Base-by-base conservation (phyloP, 2,888 invertebrate species). In the Orthonevra nobilis region DNA sequence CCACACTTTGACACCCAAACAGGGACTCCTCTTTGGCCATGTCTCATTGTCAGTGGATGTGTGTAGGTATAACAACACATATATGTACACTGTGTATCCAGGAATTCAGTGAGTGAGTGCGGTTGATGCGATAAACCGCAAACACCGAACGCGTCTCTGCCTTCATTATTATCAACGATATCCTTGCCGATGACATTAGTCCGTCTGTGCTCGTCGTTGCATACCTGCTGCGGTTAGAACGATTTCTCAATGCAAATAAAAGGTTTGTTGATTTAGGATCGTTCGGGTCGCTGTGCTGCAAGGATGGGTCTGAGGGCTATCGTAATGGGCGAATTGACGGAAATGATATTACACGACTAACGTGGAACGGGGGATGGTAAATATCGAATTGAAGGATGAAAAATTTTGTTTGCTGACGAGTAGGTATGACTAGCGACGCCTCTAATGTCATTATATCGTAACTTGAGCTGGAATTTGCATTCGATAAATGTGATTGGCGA, bases 171-270 rank as follows among this genome's bases (percentile, higher is more conserved):
- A 79, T 79, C 79, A 73, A 61, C 73, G 72, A 79, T 79, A 79
- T 79, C 66, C 79, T 79, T 79, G 73, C 61, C 79, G 79, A 79
- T 79, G 79, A 79, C 79, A 79, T 79, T 73, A 79, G 79, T 79
- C 66, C 79, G 79, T 73, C 79, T 79, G 73, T 79, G 66, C 72
- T 79, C 73, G 61, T 73, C 79, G 79, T 79, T 79, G 73, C 66
- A 79, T 79, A 79, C 79, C 73, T 79, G n/a, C n/a, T n/a, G 79
- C 79, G 79, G 79, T 79, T 79, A 68, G 79, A 68, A 61, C 66
- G 79, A 79, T 79, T 79, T 79, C 73, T 66, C 60, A 73, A 79
- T 73, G 73, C 73, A 79, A 79, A 79, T 79, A 73, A 79, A 79
- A 68, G 60, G 79, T 61, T 70, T 79, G 79, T 79, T 79, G 79